Conservation (phyloP, 1,140 invertebrate genomes). For the Drosophila busckii region DNA sequence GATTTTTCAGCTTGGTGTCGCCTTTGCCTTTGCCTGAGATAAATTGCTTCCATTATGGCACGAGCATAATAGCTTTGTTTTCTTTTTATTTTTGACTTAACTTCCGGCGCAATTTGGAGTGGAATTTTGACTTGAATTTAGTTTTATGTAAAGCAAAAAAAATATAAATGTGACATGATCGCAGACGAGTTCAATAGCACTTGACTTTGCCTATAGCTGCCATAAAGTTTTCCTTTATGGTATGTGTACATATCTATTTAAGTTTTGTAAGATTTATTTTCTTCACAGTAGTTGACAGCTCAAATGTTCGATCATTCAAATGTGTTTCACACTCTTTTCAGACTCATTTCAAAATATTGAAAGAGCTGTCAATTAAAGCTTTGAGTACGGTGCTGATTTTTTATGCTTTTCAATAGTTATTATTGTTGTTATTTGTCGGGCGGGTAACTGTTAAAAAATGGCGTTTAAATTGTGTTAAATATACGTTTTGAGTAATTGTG, state of each 20-base stretch:
- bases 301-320: constrained; percentile 46
- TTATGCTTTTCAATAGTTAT: constrained; percentile 48
- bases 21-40: constrained; percentile 37
- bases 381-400: constrained; percentile 14
- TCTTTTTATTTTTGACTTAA: constrained; percentile 23
- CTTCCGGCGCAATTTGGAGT: constrained; percentile 43
- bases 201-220: constrained; percentile 55
- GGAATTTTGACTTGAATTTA: constrained; percentile 17
- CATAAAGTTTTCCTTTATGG: constrained; percentile 12
- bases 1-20: constrained; percentile 33
- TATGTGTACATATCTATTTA: constrained; percentile 15
- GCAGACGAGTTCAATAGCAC: constrained; percentile 47
- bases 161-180: constrained; percentile 58
- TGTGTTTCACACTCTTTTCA: constrained; percentile 36
- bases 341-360: constrained; percentile 64
- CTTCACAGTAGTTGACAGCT: constrained; percentile 59
- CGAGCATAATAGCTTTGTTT: constrained; percentile 56
- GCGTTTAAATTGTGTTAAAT: constrained; percentile 8
- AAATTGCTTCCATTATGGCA: constrained; percentile 60
- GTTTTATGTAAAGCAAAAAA: constrained; percentile 26
- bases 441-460: constrained; percentile 18
- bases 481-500: too few species aligned
- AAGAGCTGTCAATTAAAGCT: constrained; percentile 64
- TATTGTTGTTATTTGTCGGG: constrained; percentile 61
- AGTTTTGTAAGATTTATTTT: constrained; percentile 27